Base-by-base conservation (phyloP, 2,797 vertebrate species). In the Scolopax rusticola region DNA sequence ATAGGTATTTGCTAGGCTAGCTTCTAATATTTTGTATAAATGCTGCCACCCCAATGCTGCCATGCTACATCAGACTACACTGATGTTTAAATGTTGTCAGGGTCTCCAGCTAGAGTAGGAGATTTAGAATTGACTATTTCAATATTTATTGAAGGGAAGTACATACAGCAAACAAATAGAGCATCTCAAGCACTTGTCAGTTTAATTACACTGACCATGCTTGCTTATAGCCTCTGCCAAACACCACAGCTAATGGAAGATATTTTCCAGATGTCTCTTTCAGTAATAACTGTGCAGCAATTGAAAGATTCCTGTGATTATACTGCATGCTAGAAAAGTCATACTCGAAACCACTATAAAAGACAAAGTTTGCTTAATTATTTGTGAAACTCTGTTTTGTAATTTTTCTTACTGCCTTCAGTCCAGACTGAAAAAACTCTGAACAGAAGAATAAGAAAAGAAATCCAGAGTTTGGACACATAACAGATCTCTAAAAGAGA, bases 201-300 rank as follows among this genome's bases (percentile, higher is more conserved):
- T 82, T 87, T 84, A 84, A 91, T 87, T 79, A 91, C 80, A 83
- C 43, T 71, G 94, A 87, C 83, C 80, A 79, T 2, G 12, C 83
- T 81, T 17, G 20, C 83, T 60, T 56, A 48, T 5, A 76, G 82
- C 25, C 73, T 59, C 93, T 91, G 89, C 93, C 91, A 95, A 93
- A 90, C 50, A 3, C 19, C 85, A 74, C 4, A 33, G 77, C 75
- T 77, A 77, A 80, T 12, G 6, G 60, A 80, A 85, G 81, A 94
- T 30, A 41, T 84, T 90, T 92, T 79, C 94, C 96, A 97, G 95
- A 94, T 61, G 80, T 38, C 74, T 87, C 80, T 63, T 73, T 36
- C 83, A 53, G 73, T 16, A 95, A 85, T 84, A 94, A 89, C 25
- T 48, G 15, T 17, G 43, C 89, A 93, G 80, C 64, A 36, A 84